Base-by-base conservation (phyloP, 92 coral and sea anemone species). In the Zoanthus sansibaricus region DNA sequence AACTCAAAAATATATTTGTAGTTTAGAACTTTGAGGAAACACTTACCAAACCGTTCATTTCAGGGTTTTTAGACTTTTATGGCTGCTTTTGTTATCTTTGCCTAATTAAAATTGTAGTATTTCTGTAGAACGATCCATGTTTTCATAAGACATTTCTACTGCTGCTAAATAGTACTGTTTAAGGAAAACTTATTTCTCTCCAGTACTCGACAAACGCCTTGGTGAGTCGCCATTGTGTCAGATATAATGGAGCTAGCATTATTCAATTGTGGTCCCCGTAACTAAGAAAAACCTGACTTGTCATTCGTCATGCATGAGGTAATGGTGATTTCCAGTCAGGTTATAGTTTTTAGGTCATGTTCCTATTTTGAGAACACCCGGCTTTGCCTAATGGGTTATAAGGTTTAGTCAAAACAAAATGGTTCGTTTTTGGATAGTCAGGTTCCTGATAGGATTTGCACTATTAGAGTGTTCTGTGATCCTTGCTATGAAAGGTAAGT, bases 211-310 rank as follows among this genome's bases (percentile, higher is more conserved):
- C 59, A 75, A 42, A 75, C 30, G 32, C 61, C 52, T n/a, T 75
- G 6, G 59, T 10, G 18, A 75, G 78, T n/a, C 18, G 78, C 8
- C 58, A 9, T 75, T 46, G 59, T 75, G 32, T 76, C 68, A 5
- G 16, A 31, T 13, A 42, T 16, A 72, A 42, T 72, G 12, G 44
- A 46, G 30, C 32, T 18, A 76, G 44, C 37, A 52, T 56, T 76
- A 17, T 72, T 77, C 48, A 80, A 80, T 80, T 59, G 85, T 80
- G 85, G 85, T 80, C 85, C 85, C 85, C 75, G 85, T 31, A 71
- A 17, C 5, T 64, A n/a, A 46, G 64, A 73, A 80, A 80, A 80
- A 56, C 59, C 42, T 80, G 45, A 73, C 85, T 75, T 37, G 85
- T 18, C 49, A 49, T 48, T 20, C 46, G 73, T 80, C 85, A 80